phyloP scores from a whole-genome alignment of 1,140 invertebrate species.

The Euglossa dilemma region DNA sequence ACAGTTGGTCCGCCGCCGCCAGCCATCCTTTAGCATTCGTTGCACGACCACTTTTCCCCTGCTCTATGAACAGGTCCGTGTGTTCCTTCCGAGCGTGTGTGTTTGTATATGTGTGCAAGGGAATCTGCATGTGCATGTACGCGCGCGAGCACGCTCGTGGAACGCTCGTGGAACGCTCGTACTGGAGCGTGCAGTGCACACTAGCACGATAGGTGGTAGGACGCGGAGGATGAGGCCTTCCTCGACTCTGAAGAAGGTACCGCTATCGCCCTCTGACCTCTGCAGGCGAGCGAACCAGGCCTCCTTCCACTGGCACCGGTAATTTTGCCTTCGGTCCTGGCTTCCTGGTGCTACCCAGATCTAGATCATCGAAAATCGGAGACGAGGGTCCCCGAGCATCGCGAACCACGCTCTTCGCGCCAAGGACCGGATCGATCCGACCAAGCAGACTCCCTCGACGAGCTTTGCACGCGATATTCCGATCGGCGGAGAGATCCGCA shows the following conservation, averaged over 20 bases:
- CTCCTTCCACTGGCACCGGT: conserved; percentile 77
- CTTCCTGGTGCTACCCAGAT: conserved; percentile 78
- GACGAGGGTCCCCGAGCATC: conserved; percentile 13
- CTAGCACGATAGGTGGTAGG: conserved; percentile 66
- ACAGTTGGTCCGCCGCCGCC: conserved; percentile 65
- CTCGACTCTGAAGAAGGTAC: conserved; percentile 75
- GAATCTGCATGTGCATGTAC: conserved; percentile 10
- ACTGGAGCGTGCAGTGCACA: conserved; percentile 68
- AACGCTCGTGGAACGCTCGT: conserved; percentile 52
- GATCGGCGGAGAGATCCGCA: conserved; percentile 12
- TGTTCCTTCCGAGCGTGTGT: neutral
- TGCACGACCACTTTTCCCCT: conserved; percentile 68
- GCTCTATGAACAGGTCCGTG: conserved; percentile 39
- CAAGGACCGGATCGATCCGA: neutral
- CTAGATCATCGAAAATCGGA: conserved; percentile 75
- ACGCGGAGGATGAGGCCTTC: conserved; percentile 71
- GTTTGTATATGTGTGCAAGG: neutral
- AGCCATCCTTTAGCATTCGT: conserved; percentile 74
- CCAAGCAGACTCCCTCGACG: neutral
- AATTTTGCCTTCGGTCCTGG: conserved; percentile 77
- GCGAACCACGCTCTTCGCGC: neutral
- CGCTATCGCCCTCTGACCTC: conserved; percentile 82
- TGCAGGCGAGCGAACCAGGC: conserved; percentile 73
- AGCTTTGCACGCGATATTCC: conserved; percentile 9
- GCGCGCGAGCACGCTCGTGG: conserved; percentile 41